A percentile compares a stretch with the other conserved stretches of the same genome.
phyloP scores from a whole-genome alignment of 2,888 invertebrate genomes.

The Sinelater perroti region DNA sequence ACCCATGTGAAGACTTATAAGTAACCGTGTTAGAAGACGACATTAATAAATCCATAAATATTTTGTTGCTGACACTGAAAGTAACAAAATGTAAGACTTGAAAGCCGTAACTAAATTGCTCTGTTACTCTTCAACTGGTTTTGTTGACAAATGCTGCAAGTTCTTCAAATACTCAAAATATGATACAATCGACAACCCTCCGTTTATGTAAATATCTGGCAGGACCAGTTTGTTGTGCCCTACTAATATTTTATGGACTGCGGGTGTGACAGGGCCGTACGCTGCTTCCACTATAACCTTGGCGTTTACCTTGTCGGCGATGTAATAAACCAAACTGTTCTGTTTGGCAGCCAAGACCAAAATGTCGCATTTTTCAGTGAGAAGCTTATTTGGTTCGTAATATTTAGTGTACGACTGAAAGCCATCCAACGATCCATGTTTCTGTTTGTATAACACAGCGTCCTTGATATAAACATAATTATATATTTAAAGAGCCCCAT shows the following conservation, averaged over 20 bases:
- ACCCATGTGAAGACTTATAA: neutral
- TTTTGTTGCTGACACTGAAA: too few species aligned
- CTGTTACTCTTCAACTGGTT: constrained; percentile 7
- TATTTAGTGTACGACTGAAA: constrained; percentile 47
- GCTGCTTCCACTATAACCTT: constrained; percentile 57
- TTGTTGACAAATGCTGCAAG: constrained; percentile 30
- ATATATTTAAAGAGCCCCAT: neutral
- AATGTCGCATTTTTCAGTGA: constrained; percentile 53
- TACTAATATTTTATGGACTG: constrained; percentile 53
- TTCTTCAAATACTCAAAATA: constrained; percentile 54
- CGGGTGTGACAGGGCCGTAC: constrained; percentile 54
- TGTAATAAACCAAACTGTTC: constrained; percentile 52
- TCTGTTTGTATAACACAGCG: constrained; percentile 46
- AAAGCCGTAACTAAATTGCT: too few species aligned
- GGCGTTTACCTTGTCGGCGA: constrained; percentile 54
- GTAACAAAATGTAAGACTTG: too few species aligned
- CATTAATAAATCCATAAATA: too few species aligned
- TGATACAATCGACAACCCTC: constrained; percentile 52
- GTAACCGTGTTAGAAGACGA: neutral
- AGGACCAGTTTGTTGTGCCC: constrained; percentile 52
- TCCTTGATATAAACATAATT: constrained; percentile 40
- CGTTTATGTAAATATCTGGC: constrained; percentile 55
- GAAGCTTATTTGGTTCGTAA: constrained; percentile 41
- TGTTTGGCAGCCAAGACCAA: constrained; percentile 53
- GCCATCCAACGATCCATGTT: constrained; percentile 47